These are phyloP conservation scores for Peromyscus aztecus DNA, from an alignment of 2,797 vertebrate genomes.

Conservation along the genomic window DNA sequence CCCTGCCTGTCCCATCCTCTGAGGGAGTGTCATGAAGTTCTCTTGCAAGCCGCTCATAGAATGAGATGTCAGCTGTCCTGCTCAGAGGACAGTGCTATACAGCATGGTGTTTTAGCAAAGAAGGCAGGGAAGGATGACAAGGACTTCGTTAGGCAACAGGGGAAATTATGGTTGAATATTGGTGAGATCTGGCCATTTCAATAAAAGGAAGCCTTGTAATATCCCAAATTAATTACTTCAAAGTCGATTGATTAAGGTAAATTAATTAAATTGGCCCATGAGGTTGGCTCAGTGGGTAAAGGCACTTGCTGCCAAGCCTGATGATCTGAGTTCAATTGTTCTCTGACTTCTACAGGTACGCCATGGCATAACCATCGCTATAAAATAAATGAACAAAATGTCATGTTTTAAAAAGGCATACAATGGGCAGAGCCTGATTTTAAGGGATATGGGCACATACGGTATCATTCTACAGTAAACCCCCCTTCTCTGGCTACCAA, in stretches of 20 bases:
- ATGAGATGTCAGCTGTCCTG: neutral
- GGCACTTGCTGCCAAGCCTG: neutral
- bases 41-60: neutral
- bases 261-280: neutral
- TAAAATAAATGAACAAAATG: neutral
- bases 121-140: neutral
- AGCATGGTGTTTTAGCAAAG: neutral
- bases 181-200: conserved; percentile 26
- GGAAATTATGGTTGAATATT: conserved; percentile 47
- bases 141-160: neutral
- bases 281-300: neutral
- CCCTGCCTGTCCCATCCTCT: no score
- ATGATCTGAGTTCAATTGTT: neutral
- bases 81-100: no score
- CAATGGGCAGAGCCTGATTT: neutral
- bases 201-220: neutral
- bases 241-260: neutral
- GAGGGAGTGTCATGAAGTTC: neutral
- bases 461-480: neutral
- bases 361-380: no score
- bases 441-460: neutral
- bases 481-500: neutral
- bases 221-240: conserved; percentile 4
- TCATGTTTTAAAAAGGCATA: neutral
- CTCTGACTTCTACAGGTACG: neutral